phyloP scores from a whole-genome alignment of 2,113 vertebrate genomes.

The Polyodon spathula region DNA sequence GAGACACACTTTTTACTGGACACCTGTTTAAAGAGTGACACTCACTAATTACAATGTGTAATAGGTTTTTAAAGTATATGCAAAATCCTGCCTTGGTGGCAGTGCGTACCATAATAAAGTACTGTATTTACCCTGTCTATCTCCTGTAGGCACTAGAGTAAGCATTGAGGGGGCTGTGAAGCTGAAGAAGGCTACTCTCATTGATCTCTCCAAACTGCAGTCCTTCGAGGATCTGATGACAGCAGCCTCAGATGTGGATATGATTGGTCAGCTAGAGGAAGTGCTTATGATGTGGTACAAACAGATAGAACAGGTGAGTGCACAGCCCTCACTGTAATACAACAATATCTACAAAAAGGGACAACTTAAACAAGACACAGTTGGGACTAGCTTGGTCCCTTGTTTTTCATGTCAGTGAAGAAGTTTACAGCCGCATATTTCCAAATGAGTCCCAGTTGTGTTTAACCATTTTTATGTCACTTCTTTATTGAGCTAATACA shows the following conservation, averaged over 20 bases:
- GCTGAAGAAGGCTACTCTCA: slow-evolving; percentile 45
- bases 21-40: too few species aligned
- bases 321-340: background rate
- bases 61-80: too few species aligned
- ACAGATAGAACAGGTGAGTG: slow-evolving; percentile 65
- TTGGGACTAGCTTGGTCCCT: background rate
- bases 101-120: too few species aligned
- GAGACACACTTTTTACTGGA: too few species aligned
- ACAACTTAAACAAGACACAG: background rate
- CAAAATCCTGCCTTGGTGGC: background rate
- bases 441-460: too few species aligned
- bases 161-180: slow-evolving; percentile 55
- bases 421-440: too few species aligned
- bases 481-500: too few species aligned
- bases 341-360: too few species aligned
- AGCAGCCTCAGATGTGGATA: slow-evolving; percentile 54
- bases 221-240: slow-evolving; percentile 52
- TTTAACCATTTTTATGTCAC: too few species aligned
- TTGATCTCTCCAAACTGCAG: slow-evolving; percentile 56
- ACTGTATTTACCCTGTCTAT: background rate
- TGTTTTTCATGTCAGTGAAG: background rate
- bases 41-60: too few species aligned
- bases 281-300: slow-evolving; percentile 65
- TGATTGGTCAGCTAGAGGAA: slow-evolving; percentile 59
- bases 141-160: slow-evolving; percentile 46